A percentile compares a stretch with the other conserved stretches of the same genome.
Evolutionary conservation across 1,140 invertebrate genomes (phyloP).

Genomic region (Lepidurus packardi): DNA sequence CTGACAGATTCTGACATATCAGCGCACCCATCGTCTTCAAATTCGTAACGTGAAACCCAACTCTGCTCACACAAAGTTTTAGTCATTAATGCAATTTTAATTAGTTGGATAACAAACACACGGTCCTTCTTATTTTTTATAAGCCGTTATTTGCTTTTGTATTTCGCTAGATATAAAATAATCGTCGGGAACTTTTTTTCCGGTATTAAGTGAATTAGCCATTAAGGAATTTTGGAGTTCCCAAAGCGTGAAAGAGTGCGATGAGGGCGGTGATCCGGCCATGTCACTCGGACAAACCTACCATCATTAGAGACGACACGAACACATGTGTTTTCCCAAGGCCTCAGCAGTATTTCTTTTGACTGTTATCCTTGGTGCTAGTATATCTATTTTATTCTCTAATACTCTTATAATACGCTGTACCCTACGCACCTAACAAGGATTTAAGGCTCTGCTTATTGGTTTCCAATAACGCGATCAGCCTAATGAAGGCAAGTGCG

Average conservation of each 20-base stretch:
- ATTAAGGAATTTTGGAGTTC: not conserved
- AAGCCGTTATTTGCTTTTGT: not conserved
- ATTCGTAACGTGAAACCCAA: constrained; percentile 14
- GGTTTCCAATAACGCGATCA: constrained; percentile 18
- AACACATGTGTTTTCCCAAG: constrained; percentile 3
- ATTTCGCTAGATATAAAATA: too few relatives aligned
- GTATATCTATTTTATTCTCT: not conserved
- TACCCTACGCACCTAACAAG: not conserved
- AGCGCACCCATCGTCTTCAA: not conserved
- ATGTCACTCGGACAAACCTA: not conserved
- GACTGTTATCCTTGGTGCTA: not conserved
- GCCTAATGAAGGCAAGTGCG: constrained; percentile 19
- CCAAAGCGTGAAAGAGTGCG: not conserved
- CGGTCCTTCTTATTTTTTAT: not conserved
- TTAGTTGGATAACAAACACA: not conserved
- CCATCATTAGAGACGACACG: constrained; percentile 10
- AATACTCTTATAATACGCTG: constrained; percentile 2
- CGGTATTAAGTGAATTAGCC: not conserved
- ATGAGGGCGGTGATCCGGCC: not conserved
- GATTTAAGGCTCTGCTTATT: not conserved
- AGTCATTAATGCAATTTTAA: constrained; percentile 11
- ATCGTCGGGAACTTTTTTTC: too few relatives aligned
- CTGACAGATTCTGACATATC: constrained; percentile 9
- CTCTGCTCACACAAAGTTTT: too few relatives aligned
- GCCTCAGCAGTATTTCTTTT: not conserved